Percentiles rank a stretch among this genome's conserved stretches.
Evolutionary conservation across 2,888 invertebrate species (phyloP).

Genomic region (Heliconius hortense): DNA sequence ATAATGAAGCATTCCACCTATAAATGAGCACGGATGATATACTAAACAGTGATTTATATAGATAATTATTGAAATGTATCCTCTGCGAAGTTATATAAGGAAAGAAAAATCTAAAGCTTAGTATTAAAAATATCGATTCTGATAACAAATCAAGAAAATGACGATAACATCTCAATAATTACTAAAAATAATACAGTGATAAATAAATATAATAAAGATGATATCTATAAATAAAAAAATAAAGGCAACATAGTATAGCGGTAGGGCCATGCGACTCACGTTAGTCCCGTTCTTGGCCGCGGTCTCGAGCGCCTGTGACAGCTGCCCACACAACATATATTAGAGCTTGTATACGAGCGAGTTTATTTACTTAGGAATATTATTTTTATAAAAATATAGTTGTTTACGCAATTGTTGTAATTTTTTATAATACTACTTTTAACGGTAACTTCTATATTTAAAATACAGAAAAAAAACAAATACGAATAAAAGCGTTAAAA

Average conservation of each 20-base stretch:
- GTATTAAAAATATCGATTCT: background rate
- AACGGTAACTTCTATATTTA: background rate
- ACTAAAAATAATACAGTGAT: background rate
- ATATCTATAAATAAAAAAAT: slow-evolving; percentile 35
- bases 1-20: slow-evolving; percentile 22
- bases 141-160: background rate
- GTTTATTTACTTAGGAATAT: slow-evolving; percentile 48
- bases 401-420: background rate
- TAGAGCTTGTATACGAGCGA: slow-evolving; percentile 64
- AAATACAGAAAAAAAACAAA: too few relatives aligned
- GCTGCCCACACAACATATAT: slow-evolving; percentile 78
- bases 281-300: slow-evolving; percentile 86
- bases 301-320: slow-evolving; percentile 87
- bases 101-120: background rate
- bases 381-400: background rate
- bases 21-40: slow-evolving; percentile 17
- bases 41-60: slow-evolving; percentile 35
- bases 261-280: slow-evolving; percentile 77
- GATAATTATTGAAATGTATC: slow-evolving; percentile 11
- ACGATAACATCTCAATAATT: slow-evolving; percentile 10
- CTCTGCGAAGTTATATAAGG: background rate
- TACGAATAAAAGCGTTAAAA: background rate
- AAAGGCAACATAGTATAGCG: slow-evolving; percentile 47
- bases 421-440: slow-evolving; percentile 13
- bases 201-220: background rate